phyloP scores from a whole-genome alignment of 2,888 invertebrate genomes.

The Lithosia quadra region DNA sequence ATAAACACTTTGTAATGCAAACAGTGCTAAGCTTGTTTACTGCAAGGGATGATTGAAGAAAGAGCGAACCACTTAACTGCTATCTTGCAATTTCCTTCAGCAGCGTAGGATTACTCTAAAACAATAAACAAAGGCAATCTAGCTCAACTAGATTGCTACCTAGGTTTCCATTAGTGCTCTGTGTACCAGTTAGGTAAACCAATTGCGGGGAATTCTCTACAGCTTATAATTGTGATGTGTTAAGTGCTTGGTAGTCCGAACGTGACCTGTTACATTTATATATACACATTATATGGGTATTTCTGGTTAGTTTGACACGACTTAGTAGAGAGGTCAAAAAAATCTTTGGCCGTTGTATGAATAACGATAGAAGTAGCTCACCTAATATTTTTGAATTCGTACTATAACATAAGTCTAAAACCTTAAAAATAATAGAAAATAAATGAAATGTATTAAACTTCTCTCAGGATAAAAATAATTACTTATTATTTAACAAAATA shows the following conservation, averaged over 20 bases:
- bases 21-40: background rate
- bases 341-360: background rate
- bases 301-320: background rate
- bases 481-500: too few species aligned
- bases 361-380: background rate
- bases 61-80: background rate
- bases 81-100: background rate
- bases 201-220: background rate
- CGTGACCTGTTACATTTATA: conserved; percentile 6
- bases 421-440: too few species aligned
- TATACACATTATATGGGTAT: background rate
- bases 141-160: conserved; percentile 13
- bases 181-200: conserved; percentile 17
- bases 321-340: background rate
- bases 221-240: background rate
- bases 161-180: conserved; percentile 24
- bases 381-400: too few species aligned
- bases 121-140: conserved; percentile 16
- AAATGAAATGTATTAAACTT: too few species aligned
- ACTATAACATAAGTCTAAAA: too few species aligned
- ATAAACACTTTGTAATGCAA: background rate
- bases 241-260: conserved; percentile 10
- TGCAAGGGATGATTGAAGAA: background rate
- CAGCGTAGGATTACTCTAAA: background rate
- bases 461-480: too few species aligned